Conservation (phyloP, 2,797 vertebrate genomes). For the Dicrostonyx torquatus region DNA sequence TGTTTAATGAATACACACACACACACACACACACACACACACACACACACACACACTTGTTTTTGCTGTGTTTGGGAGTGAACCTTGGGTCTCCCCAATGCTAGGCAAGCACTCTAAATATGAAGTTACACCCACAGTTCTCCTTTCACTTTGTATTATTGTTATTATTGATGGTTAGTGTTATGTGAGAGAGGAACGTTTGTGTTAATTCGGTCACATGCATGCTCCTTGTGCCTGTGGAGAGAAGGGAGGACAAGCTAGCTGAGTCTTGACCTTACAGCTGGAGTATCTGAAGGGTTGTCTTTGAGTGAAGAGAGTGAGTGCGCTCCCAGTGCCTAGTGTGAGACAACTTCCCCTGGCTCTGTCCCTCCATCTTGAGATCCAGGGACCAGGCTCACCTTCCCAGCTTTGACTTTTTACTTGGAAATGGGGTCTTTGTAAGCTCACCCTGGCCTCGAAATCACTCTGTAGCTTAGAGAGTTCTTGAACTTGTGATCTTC, state of each 20-base stretch:
- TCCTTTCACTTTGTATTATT: neutral
- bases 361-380: neutral
- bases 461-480: neutral
- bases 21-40: neutral
- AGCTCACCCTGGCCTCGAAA: neutral
- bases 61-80: neutral
- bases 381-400: neutral
- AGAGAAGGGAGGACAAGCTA: neutral
- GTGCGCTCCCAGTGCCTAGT: neutral
- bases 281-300: neutral
- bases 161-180: neutral
- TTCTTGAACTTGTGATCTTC: neutral
- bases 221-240: neutral
- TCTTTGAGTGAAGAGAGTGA: neutral
- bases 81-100: neutral
- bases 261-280: neutral
- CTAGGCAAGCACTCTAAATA: neutral
- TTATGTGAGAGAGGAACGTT: neutral
- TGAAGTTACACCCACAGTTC: neutral
- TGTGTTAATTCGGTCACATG: neutral
- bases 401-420: neutral
- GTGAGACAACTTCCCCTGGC: neutral
- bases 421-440: neutral
- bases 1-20: neutral
- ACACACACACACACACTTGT: neutral